Conservation (phyloP, 1,140 invertebrate species). For the Archivesica marissinica region DNA sequence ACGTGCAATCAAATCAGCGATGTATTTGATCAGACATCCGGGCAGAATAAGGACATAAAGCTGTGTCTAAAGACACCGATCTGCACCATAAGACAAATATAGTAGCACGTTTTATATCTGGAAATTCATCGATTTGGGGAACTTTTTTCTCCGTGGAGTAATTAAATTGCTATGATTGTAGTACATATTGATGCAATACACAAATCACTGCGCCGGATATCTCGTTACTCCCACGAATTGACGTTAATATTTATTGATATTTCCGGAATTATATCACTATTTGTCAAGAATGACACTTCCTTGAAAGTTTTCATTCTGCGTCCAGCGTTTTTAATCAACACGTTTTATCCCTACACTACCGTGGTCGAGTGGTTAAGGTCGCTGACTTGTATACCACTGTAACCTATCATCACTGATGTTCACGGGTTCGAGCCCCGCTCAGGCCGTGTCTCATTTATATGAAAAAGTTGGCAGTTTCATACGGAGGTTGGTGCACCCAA, state of each 20-base stretch:
- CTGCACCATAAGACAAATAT: constrained; percentile 42
- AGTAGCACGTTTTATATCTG: constrained; percentile 40
- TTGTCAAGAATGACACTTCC: constrained; percentile 14
- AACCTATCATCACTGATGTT: too few species aligned
- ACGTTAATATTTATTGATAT: constrained; percentile 59
- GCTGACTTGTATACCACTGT: too few species aligned
- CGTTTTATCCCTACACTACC: too few species aligned
- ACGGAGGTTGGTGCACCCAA: too few species aligned
- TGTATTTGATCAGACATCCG: constrained; percentile 8
- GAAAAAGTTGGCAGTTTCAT: too few species aligned
- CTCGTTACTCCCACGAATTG: constrained; percentile 29
- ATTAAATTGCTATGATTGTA: constrained; percentile 51
- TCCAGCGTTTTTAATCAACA: too few species aligned
- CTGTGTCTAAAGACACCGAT: constrained; percentile 40
- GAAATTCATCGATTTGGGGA: constrained; percentile 43
- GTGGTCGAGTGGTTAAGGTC: too few species aligned
- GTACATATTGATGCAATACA: constrained; percentile 33
- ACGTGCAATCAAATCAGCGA: constrained; percentile 8
- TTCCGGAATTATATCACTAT: constrained; percentile 8
- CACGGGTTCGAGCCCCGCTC: too few species aligned
- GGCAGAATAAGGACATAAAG: constrained; percentile 36
- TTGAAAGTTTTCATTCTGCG: background rate
- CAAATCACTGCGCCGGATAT: constrained; percentile 54
- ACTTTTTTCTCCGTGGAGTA: constrained; percentile 53
- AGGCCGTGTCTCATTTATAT: too few species aligned